A percentile compares a stretch with the other conserved stretches of the same genome.
Conservation (phyloP, 2,113 vertebrate species). For the Morone saxatilis region DNA sequence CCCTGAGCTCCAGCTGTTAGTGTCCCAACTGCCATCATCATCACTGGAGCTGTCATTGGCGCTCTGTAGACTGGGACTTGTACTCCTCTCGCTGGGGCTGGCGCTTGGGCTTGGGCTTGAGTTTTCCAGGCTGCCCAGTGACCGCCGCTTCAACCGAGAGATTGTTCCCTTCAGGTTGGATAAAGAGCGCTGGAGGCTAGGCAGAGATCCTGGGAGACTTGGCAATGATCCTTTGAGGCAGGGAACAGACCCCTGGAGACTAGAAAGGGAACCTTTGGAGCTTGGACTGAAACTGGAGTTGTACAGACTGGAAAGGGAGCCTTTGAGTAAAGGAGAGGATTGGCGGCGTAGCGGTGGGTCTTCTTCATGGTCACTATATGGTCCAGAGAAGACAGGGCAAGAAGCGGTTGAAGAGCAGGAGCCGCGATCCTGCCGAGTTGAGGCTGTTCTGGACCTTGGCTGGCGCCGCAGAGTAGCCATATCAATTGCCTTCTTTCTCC, state of each 20-base stretch:
- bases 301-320: conserved; percentile 66
- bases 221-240: conserved; percentile 64
- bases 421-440: conserved; percentile 74
- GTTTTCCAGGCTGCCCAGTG: conserved; percentile 63
- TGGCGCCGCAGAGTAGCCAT: conserved; percentile 69
- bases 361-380: conserved; percentile 79
- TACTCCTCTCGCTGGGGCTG: conserved; percentile 64
- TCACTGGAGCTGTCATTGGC: conserved; percentile 81
- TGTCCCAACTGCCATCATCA: conserved; percentile 86
- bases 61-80: conserved; percentile 70
- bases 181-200: conserved; percentile 57
- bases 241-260: conserved; percentile 52
- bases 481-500: conserved; percentile 30
- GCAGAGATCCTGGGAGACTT: conserved; percentile 57
- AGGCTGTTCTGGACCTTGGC: conserved; percentile 55
- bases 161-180: conserved; percentile 64
- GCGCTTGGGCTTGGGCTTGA: conserved; percentile 31
- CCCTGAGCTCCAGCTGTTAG: conserved; percentile 83
- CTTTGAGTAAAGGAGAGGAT: conserved; percentile 80
- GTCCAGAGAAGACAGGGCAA: conserved; percentile 82
- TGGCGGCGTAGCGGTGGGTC: conserved; percentile 61
- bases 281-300: conserved; percentile 17
- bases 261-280: conserved; percentile 53
- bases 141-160: conserved; percentile 61
- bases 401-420: conserved; percentile 82